Percentiles rank a stretch among this genome's conserved stretches.
These are phyloP conservation scores for Chaetorhynchus papuensis DNA, from an alignment of 2,113 vertebrate species.

Conservation along the genomic window DNA sequence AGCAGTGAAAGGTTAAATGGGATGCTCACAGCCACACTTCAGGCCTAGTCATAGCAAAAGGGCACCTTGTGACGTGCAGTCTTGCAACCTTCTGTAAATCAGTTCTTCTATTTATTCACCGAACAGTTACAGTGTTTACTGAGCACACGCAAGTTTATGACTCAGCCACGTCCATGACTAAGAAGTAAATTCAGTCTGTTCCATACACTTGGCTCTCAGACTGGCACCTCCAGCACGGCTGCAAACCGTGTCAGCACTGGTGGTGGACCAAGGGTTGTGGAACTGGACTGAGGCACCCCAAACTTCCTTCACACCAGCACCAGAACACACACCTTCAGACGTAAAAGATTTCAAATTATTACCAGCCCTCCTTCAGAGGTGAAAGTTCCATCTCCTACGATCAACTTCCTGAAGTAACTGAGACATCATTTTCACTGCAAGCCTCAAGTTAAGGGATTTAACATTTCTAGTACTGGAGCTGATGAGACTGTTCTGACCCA, in stretches of 20 bases:
- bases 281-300: not conserved
- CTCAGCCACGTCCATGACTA: slow-evolving; percentile 39
- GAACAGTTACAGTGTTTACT: not conserved
- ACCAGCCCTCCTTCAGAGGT: not conserved
- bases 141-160: slow-evolving; percentile 17
- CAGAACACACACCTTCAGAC: not conserved
- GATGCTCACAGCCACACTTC: not conserved
- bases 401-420: not conserved
- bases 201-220: not conserved
- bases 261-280: not conserved
- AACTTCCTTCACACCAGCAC: not conserved
- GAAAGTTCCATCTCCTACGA: not conserved
- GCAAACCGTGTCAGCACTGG: not conserved
- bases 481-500: not conserved
- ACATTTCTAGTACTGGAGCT: not conserved
- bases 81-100: not conserved
- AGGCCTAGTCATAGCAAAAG: not conserved
- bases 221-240: not conserved
- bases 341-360: not conserved
- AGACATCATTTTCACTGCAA: not conserved
- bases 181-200: slow-evolving; percentile 6
- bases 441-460: not conserved
- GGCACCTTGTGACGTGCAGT: not conserved
- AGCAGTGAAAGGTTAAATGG: not conserved
- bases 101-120: slow-evolving; percentile 15